Evolutionary conservation across 2,888 invertebrate species (phyloP).

Genomic region (Chymomyza procnemis): DNA sequence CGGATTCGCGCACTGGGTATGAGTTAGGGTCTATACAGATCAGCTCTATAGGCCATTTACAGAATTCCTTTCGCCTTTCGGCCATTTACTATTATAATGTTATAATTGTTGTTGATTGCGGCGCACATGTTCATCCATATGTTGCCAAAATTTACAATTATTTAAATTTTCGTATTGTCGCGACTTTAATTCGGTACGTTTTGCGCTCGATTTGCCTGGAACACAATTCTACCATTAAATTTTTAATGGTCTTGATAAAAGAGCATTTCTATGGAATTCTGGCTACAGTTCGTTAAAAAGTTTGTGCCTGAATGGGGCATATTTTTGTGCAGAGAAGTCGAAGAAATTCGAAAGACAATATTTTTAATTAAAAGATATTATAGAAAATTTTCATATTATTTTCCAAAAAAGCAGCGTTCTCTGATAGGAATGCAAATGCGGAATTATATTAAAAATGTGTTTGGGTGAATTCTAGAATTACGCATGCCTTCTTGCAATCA

Average conservation of each 20-base stretch:
- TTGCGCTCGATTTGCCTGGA: conserved; percentile 10
- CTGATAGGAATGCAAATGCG: too few species aligned
- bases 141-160: conserved; percentile 32
- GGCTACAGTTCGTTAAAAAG: background rate
- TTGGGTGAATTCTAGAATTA: too few species aligned
- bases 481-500: too few species aligned
- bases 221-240: background rate
- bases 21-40: conserved; percentile 21
- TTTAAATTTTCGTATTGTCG: conserved; percentile 4
- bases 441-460: too few species aligned
- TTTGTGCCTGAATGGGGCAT: background rate
- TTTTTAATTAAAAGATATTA: too few species aligned
- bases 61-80: conserved; percentile 2
- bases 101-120: conserved; percentile 16
- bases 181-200: conserved; percentile 36
- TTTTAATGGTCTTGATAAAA: background rate
- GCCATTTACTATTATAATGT: background rate
- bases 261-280: background rate
- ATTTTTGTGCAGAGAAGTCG: background rate
- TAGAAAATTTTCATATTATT: too few species aligned
- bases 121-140: conserved; percentile 18
- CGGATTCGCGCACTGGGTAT: too few species aligned
- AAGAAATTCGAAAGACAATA: too few species aligned
- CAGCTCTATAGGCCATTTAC: background rate
- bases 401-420: too few species aligned